These are phyloP conservation scores for Bombyx mandarina DNA, from an alignment of 1,140 invertebrate species.

Conservation along the genomic window DNA sequence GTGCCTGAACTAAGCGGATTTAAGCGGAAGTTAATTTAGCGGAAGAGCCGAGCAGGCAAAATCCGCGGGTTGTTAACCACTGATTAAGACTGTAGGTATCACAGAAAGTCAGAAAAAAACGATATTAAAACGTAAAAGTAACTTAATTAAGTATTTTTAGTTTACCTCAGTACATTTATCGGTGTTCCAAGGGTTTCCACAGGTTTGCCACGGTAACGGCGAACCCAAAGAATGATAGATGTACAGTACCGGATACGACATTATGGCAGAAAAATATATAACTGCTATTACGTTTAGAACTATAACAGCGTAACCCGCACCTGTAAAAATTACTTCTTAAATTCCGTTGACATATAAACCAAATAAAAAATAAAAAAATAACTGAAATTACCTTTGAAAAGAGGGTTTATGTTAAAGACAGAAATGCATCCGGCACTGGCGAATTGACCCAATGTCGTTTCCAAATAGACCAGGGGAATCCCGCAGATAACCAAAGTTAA, in stretches of 20 bases:
- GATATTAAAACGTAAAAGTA: conserved; percentile 3
- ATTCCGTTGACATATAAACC: not conserved
- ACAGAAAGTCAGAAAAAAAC: not conserved
- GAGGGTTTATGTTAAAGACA: conserved; percentile 79
- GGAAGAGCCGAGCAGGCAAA: too few species aligned
- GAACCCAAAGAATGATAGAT: conserved; percentile 77
- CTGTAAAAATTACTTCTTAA: conserved; percentile 68
- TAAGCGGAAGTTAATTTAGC: too few species aligned
- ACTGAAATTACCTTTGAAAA: conserved; percentile 87
- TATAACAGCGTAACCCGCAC: conserved; percentile 86
- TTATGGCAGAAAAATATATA: conserved; percentile 94
- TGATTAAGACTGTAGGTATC: too few species aligned
- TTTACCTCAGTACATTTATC: conserved; percentile 55
- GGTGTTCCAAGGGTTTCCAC: conserved; percentile 83
- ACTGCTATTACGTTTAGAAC: conserved; percentile 91
- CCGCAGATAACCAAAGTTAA: conserved; percentile 84
- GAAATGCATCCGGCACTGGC: conserved; percentile 86
- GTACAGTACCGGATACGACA: conserved; percentile 93
- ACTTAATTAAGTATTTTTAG: conserved; percentile 15
- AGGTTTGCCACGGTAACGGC: conserved; percentile 89
- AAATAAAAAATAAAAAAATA: not conserved
- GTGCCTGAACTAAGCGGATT: too few species aligned
- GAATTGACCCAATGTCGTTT: conserved; percentile 89
- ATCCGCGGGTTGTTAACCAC: too few species aligned
- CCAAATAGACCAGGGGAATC: conserved; percentile 91